Evolutionary conservation across 2,797 vertebrate species (phyloP).

Genomic region (Poeciliopsis infans): DNA sequence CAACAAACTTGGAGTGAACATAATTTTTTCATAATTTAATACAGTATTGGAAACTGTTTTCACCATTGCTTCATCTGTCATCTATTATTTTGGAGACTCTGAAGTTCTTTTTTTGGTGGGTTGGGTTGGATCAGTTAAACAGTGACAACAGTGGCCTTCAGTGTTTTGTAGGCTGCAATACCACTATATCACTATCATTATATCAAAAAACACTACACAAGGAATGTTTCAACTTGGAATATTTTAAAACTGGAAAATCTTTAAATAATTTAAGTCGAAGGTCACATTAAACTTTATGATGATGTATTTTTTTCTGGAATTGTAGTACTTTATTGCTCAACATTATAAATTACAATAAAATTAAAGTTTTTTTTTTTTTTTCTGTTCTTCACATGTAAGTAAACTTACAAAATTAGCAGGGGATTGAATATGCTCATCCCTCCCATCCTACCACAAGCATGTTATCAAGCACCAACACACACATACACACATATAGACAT

Average conservation of each 20-base stretch:
- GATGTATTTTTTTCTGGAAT: background rate
- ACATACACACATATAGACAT: conserved; percentile 43
- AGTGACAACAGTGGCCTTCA: no score
- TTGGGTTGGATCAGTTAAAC: background rate
- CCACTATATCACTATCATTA: background rate
- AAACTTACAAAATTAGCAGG: background rate
- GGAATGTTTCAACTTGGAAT: background rate
- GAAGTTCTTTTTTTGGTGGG: background rate
- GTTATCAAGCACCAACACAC: background rate
- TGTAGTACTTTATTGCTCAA: background rate
- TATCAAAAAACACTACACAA: background rate
- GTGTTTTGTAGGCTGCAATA: background rate
- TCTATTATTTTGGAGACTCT: background rate
- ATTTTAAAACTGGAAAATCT: background rate
- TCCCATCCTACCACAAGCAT: background rate
- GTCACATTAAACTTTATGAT: background rate
- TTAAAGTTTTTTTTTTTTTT: background rate
- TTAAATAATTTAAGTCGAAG: background rate
- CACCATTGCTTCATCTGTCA: background rate
- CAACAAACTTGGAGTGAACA: background rate
- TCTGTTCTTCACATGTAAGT: background rate
- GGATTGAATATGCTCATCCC: background rate
- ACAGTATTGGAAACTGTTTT: background rate
- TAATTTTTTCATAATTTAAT: background rate
- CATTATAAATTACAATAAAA: background rate